These are phyloP conservation scores for Dolichoris vasculosae DNA, from an alignment of 1,140 invertebrate genomes.

Conservation along the genomic window DNA sequence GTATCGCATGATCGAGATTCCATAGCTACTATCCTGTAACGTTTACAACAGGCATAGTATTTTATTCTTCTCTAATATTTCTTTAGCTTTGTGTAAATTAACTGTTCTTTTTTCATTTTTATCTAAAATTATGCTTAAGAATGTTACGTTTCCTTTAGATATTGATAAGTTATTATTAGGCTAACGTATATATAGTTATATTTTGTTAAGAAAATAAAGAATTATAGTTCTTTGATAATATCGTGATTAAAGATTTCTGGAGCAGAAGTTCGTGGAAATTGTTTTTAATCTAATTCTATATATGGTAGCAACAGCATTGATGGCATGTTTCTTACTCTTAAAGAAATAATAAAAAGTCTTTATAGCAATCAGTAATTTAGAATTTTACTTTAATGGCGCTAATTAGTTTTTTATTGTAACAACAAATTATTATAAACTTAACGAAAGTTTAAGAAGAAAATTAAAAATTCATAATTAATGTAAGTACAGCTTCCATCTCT, in stretches of 20 bases:
- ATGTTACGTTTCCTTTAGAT: no score
- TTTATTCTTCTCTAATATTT: no score
- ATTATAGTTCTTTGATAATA: not conserved
- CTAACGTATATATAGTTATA: not conserved
- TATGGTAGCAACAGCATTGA: not conserved
- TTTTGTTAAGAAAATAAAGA: not conserved
- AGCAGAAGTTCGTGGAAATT: not conserved
- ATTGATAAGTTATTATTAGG: not conserved
- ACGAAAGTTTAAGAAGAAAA: not conserved
- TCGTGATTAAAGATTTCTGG: not conserved
- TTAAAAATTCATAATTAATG: not conserved
- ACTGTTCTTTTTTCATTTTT: not conserved
- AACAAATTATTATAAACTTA: not conserved
- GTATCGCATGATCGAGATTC: constrained; percentile 41
- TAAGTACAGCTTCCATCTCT: not conserved
- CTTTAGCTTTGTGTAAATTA: no score
- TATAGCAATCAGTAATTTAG: not conserved
- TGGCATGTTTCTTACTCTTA: not conserved
- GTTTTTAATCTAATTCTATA: not conserved
- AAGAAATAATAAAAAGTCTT: constrained; percentile 16
- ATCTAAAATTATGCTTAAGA: no score
- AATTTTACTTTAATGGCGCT: not conserved
- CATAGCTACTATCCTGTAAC: no score
- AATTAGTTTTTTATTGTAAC: constrained; percentile 2
- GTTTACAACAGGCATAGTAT: no score